Base-by-base conservation (phyloP, 2,888 invertebrate genomes). In the Cosmorhoe ocellata region DNA sequence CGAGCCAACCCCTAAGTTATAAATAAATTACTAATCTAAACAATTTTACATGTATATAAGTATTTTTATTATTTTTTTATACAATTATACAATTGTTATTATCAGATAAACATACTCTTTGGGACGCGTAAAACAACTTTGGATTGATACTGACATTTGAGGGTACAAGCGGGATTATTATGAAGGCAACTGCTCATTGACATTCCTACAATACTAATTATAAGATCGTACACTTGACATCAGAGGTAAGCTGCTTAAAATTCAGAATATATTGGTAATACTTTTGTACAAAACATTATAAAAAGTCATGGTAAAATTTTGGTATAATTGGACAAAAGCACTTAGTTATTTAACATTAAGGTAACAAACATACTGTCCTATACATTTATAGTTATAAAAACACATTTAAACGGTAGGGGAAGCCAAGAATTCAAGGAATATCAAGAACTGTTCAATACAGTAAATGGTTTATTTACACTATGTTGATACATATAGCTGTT, bases 1-100 rank as follows among this genome's bases (percentile, higher is more conserved):
- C 66, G 86, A 90, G 89, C 87, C 67, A 64, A 63, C 66, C 67
- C 69, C 74, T 74, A 77, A 65, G 67, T 76, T 76, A 71, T 77
- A 83, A 89, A 89, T 89, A 90, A 90, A 88, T 89, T 76, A 82
- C 82, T 88, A 88, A 76, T 49, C 83, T 86, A 84, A 84, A 83
- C 79, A 81, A 84, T 82, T 87, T 82, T 86, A 89, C 85, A 88
- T 66, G 79, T 86, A 84, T 81, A 85, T 84, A 85, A 79, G 80
- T 84, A 80, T 84, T 82, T 84, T 81, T 81, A 81, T 81, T 59
- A 49, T 76, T 75, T 81, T n/a, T 85, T 84, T 88, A 81, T 84
- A 90, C 84, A 89, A 87, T 87, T 86, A 85, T 89, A 90, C 88
- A 89, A 84, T 76, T 77, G 64, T 79, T 56, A 73, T n/a, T n/a